Base-by-base conservation (phyloP, 1,140 invertebrate genomes). In the Drosophila carrolli region DNA sequence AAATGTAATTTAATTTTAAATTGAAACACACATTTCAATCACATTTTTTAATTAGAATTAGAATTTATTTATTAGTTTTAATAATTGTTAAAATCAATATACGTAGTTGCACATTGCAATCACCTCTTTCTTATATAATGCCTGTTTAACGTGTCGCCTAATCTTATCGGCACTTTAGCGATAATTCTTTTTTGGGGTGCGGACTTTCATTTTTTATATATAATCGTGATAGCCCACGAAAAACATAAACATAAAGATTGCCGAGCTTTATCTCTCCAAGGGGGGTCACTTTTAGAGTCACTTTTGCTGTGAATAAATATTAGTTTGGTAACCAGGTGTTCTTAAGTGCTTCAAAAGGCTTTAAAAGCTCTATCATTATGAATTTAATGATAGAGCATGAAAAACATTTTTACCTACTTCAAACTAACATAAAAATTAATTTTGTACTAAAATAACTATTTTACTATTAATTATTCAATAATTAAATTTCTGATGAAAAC, bases 211-310 rank as follows among this genome's bases (percentile, higher is more conserved):
- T 51, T 71, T 44, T 65, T 57, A 27, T 65, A 40, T 27, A 56
- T 65, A 75, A 57, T 59, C 38, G 19, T 11, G 29, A 10, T 19
- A 16, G 29, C 43, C 47, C 54, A 47, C 32, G 29, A 46, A 80
- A 74, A 56, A 68, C 54, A 81, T 73, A 73, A 82, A 59, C 79
- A 81, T 81, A 82, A 82, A 82, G 75, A 82, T 82, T 74, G 40
- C 13, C 43, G 0, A 27, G 14, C 41, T 41, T 75, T 75, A 75
- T 75, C 72, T 14, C 67, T 13, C 7, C 38, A 9, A 0, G 10
- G 72, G 58, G 58, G 72, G 72, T 57, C 67, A 71, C 43, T 70
- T 57, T 71, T 9, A 29, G 14, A 54, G 23, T 23, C 19, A 6
- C 58, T 55, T 46, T 16, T 37, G 11, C 13, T 8, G 19, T 32